Percentiles rank a stretch among this genome's conserved stretches.
phyloP scores from a whole-genome alignment of 2,888 invertebrate species.

The Platycheirus rosarum region DNA sequence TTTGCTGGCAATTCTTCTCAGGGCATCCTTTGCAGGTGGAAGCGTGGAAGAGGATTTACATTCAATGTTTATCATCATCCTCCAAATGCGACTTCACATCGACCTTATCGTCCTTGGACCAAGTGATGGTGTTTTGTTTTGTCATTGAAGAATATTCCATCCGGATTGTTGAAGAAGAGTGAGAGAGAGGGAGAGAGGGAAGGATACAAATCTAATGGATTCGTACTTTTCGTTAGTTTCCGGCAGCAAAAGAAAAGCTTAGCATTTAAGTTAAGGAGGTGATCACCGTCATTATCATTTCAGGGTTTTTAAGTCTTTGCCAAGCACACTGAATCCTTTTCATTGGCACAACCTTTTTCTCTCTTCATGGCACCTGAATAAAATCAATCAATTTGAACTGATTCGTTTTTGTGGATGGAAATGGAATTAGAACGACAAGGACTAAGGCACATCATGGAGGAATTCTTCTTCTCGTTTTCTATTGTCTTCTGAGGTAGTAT shows the following conservation, averaged over 20 bases:
- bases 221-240: conserved; percentile 63
- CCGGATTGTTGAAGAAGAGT: conserved; percentile 38
- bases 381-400: conserved; percentile 69
- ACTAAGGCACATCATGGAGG: conserved; percentile 1
- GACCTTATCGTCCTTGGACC: conserved; percentile 21
- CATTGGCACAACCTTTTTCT: conserved; percentile 26
- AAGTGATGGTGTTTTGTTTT: conserved; percentile 68
- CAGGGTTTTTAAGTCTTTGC: conserved; percentile 23
- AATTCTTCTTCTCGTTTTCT: conserved; percentile 20
- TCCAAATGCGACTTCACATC: conserved; percentile 8
- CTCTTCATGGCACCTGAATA: conserved; percentile 41
- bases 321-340: conserved; percentile 38
- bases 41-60: conserved; percentile 21
- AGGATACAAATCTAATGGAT: conserved; percentile 66
- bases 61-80: neutral
- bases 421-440: neutral
- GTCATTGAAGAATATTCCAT: conserved; percentile 69
- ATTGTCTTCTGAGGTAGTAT: conserved; percentile 29
- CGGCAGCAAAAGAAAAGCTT: conserved; percentile 44
- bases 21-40: conserved; percentile 5
- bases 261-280: conserved; percentile 54
- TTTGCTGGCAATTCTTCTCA: neutral
- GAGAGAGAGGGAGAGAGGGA: neutral
- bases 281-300: conserved; percentile 52
- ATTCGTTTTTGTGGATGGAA: conserved; percentile 45